phyloP scores from a whole-genome alignment of 1,140 invertebrate species.

The Aphelinus certus region DNA sequence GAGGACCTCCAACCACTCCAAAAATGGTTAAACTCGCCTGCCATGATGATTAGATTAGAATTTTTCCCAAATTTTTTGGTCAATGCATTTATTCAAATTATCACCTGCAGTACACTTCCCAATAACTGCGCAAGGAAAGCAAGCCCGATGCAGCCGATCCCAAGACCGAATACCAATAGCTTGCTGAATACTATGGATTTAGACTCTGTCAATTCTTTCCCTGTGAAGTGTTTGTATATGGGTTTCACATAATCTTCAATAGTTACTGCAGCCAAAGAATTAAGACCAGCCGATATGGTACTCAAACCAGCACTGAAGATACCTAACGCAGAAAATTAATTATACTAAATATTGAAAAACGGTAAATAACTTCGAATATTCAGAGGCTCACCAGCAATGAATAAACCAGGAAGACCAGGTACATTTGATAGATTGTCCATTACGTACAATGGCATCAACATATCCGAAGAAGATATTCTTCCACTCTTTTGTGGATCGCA shows the following conservation, averaged over 20 bases:
- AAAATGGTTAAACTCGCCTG: slow-evolving; percentile 82
- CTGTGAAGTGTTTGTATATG: slow-evolving; percentile 41
- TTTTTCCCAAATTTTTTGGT: no score
- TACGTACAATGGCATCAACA: slow-evolving; percentile 81
- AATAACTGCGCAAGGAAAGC: slow-evolving; percentile 80
- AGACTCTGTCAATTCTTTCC: slow-evolving; percentile 47
- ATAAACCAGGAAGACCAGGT: slow-evolving; percentile 81
- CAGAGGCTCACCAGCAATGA: slow-evolving; percentile 72
- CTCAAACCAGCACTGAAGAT: slow-evolving; percentile 87
- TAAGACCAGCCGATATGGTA: slow-evolving; percentile 85
- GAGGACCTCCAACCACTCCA: slow-evolving; percentile 81
- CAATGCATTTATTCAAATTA: background rate
- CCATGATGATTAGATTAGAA: slow-evolving; percentile 1
- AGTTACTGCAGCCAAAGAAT: slow-evolving; percentile 87
- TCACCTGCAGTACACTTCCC: slow-evolving; percentile 72
- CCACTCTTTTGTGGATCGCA: slow-evolving; percentile 77
- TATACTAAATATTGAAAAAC: slow-evolving; percentile 19
- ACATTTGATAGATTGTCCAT: slow-evolving; percentile 76
- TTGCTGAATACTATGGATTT: slow-evolving; percentile 67
- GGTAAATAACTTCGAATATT: background rate
- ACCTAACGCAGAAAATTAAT: slow-evolving; percentile 54
- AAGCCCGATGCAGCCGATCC: slow-evolving; percentile 74
- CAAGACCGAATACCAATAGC: slow-evolving; percentile 74
- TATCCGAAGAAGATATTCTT: slow-evolving; percentile 68
- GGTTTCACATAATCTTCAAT: slow-evolving; percentile 82